Percentiles rank a stretch among this genome's conserved stretches.
These are phyloP conservation scores for Thalpophila matura DNA, from an alignment of 2,888 invertebrate genomes.

Conservation along the genomic window DNA sequence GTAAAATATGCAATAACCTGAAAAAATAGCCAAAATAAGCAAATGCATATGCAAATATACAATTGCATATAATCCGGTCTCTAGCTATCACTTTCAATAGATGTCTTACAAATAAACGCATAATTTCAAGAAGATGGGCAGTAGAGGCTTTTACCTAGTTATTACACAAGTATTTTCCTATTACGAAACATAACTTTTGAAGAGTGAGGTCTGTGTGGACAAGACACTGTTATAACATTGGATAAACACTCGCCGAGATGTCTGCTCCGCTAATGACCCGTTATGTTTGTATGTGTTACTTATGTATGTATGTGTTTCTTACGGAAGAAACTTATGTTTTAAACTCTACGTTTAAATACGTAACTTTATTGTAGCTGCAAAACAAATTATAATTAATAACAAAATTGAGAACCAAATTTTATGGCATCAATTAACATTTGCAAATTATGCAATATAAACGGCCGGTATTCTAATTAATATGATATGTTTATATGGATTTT, in stretches of 20 bases:
- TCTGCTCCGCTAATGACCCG: constrained; percentile 22
- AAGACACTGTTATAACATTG: constrained; percentile 44
- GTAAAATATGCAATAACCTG: too few species aligned
- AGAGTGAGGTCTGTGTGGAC: constrained; percentile 10
- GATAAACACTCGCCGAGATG: constrained; percentile 39
- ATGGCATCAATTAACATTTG: neutral
- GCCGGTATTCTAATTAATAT: too few species aligned
- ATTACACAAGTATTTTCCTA: constrained; percentile 42
- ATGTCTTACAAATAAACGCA: neutral
- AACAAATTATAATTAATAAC: neutral
- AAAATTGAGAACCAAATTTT: neutral
- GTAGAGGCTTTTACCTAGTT: neutral
- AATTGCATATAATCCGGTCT: too few species aligned
- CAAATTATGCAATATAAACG: too few species aligned
- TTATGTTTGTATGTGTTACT: constrained; percentile 20
- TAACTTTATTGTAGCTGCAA: constrained; percentile 2
- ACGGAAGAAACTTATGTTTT: constrained; percentile 18
- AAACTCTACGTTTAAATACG: constrained; percentile 2
- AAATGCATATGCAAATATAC: too few species aligned
- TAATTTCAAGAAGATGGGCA: constrained; percentile 7
- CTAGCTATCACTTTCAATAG: neutral
- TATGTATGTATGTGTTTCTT: neutral
- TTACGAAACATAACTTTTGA: constrained; percentile 43
- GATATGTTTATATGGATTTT: too few species aligned
- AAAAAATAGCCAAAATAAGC: too few species aligned